Percentiles rank a stretch among this genome's conserved stretches.
Conservation (phyloP, 2,797 vertebrate species). For the Danio jaintianensis region DNA sequence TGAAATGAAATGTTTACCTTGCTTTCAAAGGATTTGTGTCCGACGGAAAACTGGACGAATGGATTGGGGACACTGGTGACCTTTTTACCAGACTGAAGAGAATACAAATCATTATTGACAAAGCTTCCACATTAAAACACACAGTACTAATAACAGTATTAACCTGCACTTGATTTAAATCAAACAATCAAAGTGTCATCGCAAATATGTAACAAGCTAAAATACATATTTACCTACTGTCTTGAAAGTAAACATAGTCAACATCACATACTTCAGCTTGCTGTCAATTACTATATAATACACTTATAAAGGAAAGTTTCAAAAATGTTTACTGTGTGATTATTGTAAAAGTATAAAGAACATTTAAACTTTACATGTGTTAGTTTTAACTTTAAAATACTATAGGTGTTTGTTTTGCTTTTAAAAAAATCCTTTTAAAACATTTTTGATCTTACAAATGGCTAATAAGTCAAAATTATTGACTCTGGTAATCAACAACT, state of each 20-base stretch:
- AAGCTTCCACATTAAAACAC: neutral
- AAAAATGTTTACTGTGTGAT: too few species aligned
- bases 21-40: slow-evolving; percentile 88
- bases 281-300: too few species aligned
- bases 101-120: slow-evolving; percentile 26
- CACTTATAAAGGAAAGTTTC: too few species aligned
- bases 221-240: neutral
- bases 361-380: too few species aligned
- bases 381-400: neutral
- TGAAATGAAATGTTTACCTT: slow-evolving; percentile 80
- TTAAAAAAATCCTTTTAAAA: neutral
- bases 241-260: neutral
- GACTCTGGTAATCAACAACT: neutral
- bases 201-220: neutral
- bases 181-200: neutral
- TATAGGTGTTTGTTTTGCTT: neutral
- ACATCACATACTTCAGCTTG: too few species aligned
- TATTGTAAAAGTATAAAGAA: too few species aligned
- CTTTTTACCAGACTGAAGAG: slow-evolving; percentile 90
- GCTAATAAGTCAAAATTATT: neutral
- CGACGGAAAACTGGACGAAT: slow-evolving; percentile 90
- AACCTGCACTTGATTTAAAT: neutral
- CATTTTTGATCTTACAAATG: neutral
- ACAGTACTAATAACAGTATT: neutral
- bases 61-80: slow-evolving; percentile 92